Evolutionary conservation across 1,140 invertebrate genomes (phyloP).

Genomic region (Temnothorax curvispinosus): DNA sequence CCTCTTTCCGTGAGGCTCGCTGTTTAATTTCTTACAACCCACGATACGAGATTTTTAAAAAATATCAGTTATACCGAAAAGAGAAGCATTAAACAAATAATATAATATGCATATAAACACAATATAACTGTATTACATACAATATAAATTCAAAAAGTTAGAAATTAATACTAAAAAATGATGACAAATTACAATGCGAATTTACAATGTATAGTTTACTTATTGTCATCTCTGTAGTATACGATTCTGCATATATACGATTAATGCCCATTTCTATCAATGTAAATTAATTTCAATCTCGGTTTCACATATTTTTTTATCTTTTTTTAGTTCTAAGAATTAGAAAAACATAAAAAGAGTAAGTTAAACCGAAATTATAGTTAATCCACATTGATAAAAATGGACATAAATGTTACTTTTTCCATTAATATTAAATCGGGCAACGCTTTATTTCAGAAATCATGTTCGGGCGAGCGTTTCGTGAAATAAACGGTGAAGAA

Average conservation of each 20-base stretch:
- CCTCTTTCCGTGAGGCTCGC: not conserved
- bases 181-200: not conserved
- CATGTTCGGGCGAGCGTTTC: not conserved
- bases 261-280: too few relatives aligned
- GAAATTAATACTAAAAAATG: not conserved
- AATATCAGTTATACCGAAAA: not conserved
- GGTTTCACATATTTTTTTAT: not conserved
- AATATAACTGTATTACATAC: not conserved
- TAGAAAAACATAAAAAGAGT: not conserved
- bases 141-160: not conserved
- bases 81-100: not conserved
- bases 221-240: not conserved
- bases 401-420: not conserved
- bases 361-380: not conserved
- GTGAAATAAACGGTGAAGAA: slow-evolving; percentile 31
- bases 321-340: not conserved
- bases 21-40: not conserved
- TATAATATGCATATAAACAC: not conserved
- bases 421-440: not conserved
- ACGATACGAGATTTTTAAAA: not conserved
- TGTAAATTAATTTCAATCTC: too few relatives aligned
- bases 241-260: too few relatives aligned
- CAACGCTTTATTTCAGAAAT: slow-evolving; percentile 5
- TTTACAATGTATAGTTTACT: not conserved
- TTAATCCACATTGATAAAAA: not conserved